phyloP scores from a whole-genome alignment of 2,888 invertebrate genomes.

The Eupithecia subumbrata region DNA sequence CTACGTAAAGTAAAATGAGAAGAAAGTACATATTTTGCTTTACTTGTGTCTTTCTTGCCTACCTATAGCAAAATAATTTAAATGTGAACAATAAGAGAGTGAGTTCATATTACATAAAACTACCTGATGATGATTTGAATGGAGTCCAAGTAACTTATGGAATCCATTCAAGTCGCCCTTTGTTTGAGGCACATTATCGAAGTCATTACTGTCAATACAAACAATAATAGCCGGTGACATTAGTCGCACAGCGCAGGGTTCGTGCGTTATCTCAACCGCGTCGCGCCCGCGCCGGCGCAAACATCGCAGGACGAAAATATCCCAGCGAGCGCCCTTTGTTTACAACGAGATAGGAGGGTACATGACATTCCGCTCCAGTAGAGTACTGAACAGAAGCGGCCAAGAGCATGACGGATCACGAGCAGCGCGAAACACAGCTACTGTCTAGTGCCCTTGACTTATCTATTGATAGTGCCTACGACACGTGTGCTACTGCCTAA shows the following conservation, averaged over 20 bases:
- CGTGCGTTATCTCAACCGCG: conserved; percentile 65
- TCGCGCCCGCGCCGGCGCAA: conserved; percentile 49
- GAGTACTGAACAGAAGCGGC: not conserved
- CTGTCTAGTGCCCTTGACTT: not conserved
- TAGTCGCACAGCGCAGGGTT: conserved; percentile 64
- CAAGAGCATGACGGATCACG: not conserved
- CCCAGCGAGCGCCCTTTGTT: conserved; percentile 43
- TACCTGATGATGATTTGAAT: not conserved
- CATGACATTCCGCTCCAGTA: not conserved
- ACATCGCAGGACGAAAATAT: conserved; percentile 57
- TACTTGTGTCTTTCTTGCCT: too few relatives aligned
- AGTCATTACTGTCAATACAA: conserved; percentile 62
- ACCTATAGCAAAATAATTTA: too few relatives aligned
- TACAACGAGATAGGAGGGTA: not conserved
- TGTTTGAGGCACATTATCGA: conserved; percentile 65
- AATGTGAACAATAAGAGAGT: too few relatives aligned
- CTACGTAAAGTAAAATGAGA: too few relatives aligned
- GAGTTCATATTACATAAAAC: too few relatives aligned
- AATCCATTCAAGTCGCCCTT: conserved; percentile 44
- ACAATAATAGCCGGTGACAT: conserved; percentile 65
- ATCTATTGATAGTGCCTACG: too few relatives aligned
- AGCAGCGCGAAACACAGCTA: not conserved
- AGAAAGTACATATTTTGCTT: too few relatives aligned
- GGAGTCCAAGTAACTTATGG: not conserved
- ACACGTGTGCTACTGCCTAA: too few relatives aligned